These are phyloP conservation scores for Gasteruption jaculator DNA, from an alignment of 2,888 invertebrate genomes.

Conservation along the genomic window DNA sequence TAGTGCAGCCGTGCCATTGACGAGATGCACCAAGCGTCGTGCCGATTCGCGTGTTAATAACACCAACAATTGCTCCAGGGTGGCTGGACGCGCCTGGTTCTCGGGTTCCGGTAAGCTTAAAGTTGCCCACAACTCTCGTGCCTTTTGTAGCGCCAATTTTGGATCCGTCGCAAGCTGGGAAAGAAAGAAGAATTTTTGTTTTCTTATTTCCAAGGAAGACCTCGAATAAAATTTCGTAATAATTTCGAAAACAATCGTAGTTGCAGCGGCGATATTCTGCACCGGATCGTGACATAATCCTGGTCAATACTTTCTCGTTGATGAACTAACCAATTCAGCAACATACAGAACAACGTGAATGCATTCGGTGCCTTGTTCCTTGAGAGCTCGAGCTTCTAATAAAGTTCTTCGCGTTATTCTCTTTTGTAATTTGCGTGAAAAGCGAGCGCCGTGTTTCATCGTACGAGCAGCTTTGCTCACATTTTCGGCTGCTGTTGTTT, in stretches of 20 bases:
- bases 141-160: conserved; percentile 68
- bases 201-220: too few species aligned
- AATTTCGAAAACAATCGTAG: too few species aligned
- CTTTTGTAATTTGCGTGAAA: conserved; percentile 72
- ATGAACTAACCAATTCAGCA: conserved; percentile 67
- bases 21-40: conserved; percentile 70
- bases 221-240: too few species aligned
- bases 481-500: conserved; percentile 37
- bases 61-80: conserved; percentile 72
- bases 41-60: conserved; percentile 74
- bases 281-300: too few species aligned
- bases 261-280: too few species aligned
- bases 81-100: conserved; percentile 77
- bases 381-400: conserved; percentile 74
- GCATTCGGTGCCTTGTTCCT: conserved; percentile 70
- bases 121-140: conserved; percentile 66
- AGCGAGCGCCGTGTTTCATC: conserved; percentile 72
- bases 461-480: conserved; percentile 66
- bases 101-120: conserved; percentile 77
- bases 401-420: conserved; percentile 73
- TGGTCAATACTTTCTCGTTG: too few species aligned
- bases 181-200: conserved; percentile 13
- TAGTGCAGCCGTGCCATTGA: conserved; percentile 65
- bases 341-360: conserved; percentile 74
- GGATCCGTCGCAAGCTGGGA: conserved; percentile 77